Evolutionary conservation across 92 coral and sea anemone genomes (phyloP), one percentile per base, ranked within the genome.

Genomic region (Siderastrea siderea): DNA sequence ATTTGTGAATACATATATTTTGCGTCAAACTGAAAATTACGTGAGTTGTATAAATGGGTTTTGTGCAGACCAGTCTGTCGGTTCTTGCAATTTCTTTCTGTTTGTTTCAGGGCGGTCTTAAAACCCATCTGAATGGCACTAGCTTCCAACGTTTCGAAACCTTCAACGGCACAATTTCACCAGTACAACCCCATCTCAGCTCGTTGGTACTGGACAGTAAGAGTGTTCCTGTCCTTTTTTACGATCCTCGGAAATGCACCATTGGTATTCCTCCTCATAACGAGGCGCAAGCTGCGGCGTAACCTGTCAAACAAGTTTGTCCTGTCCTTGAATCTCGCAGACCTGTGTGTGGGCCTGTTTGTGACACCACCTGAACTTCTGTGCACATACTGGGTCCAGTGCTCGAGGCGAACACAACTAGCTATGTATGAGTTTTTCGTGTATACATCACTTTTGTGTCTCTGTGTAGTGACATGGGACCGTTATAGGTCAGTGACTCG

Each of bases 371-470:
- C 89, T 11, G 89, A 85, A 60, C 63, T 75, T 15, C 52, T 68
- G 1, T 85, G 89, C 26, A 77, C 89, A 3, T 54, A 85, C 68
- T 65, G 77, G 83, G 15, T 54, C 7, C 15, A 14, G 14, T 85
- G 89, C 61, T 63, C 82, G 46, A n/a, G 89, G n/a, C 14, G 44
- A 16, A 60, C 58, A 3, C 76, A 85, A 17, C 83, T 85, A 1
- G 89, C 89, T 8, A 85, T 85, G 89, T 85, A 75, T 61, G 89
- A 85, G 77, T 85, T 85, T 7, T 85, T 85, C 72, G 83, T 77
- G 57, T 85, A 85, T 57, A 58, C 89, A 4, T 85, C 89, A 65
- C 52, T 75, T 38, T n/a, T 85, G 76, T 65, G 89, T 47, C 54
- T 85, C 43, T 85, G 83, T 53, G 55, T 77, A 50, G 76, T 85